Conservation (phyloP, 2,797 vertebrate genomes). For the Allobates femoralis region DNA sequence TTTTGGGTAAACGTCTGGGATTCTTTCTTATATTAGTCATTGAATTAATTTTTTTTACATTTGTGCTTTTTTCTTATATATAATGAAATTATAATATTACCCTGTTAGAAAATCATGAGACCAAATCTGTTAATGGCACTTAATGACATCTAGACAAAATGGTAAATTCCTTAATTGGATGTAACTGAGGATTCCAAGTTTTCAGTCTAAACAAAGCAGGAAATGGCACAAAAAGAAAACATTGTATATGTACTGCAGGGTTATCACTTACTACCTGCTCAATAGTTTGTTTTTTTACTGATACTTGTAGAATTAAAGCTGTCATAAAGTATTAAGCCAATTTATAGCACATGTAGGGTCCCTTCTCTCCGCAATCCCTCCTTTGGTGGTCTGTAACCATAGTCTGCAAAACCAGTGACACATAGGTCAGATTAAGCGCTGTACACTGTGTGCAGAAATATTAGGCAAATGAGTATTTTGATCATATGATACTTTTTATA, state of each 20-base stretch:
- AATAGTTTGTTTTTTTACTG: neutral
- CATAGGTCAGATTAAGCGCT: too few relatives aligned
- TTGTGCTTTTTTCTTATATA: neutral
- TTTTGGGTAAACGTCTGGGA: too few relatives aligned
- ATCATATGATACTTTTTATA: too few relatives aligned
- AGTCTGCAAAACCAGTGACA: too few relatives aligned
- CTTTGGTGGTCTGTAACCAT: too few relatives aligned
- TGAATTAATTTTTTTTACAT: neutral
- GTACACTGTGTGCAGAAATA: too few relatives aligned
- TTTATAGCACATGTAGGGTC: too few relatives aligned
- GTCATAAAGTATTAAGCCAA: too few relatives aligned
- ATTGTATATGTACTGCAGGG: neutral
- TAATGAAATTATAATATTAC: neutral
- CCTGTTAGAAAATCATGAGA: neutral
- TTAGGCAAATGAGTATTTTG: too few relatives aligned
- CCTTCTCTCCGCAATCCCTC: too few relatives aligned
- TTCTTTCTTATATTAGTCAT: too few relatives aligned
- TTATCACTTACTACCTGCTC: neutral
- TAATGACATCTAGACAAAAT: neutral
- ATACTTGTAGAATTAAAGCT: too few relatives aligned
- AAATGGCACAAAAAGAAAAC: constrained; percentile 1
- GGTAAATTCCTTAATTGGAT: constrained; percentile 45
- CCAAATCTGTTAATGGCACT: neutral
- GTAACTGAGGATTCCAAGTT: neutral
- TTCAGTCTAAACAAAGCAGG: constrained; percentile 31